Evolutionary conservation across 2,113 vertebrate genomes (phyloP).

Genomic region (Bettongia penicillata): DNA sequence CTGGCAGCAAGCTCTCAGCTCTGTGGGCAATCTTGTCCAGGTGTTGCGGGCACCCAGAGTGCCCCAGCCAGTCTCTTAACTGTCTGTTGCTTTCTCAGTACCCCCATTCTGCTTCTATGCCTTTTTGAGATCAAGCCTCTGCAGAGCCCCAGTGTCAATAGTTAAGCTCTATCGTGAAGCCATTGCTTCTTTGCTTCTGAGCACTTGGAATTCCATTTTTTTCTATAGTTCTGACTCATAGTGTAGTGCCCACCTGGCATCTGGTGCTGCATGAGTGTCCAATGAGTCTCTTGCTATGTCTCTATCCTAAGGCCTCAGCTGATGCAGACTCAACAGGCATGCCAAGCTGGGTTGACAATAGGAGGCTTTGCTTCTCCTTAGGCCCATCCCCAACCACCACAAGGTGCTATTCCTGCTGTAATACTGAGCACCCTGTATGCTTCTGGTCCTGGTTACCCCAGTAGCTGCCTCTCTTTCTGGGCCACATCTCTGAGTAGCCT

Average conservation of each 20-base stretch:
- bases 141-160: constrained; percentile 65
- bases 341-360: constrained; percentile 42
- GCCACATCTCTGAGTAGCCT: constrained; percentile 12
- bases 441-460: constrained; percentile 1
- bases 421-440: not conserved
- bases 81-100: constrained; percentile 44
- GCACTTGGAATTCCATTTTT: constrained; percentile 45
- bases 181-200: constrained; percentile 58
- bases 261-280: constrained; percentile 1
- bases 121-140: constrained; percentile 71
- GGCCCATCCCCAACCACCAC: not conserved
- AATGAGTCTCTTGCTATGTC: not conserved
- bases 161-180: constrained; percentile 44
- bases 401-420: constrained; percentile 2
- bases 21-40: constrained; percentile 45
- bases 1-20: constrained; percentile 53
- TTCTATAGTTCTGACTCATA: not conserved
- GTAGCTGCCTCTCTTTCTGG: constrained; percentile 45
- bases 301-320: constrained; percentile 35
- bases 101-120: constrained; percentile 18
- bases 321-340: constrained; percentile 41
- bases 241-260: not conserved
- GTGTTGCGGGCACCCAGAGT: constrained; percentile 7
- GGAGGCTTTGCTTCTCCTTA: not conserved
- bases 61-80: constrained; percentile 26